A percentile compares a stretch with the other conserved stretches of the same genome.
Evolutionary conservation across 2,113 vertebrate species (phyloP).

Genomic region (Pollachius pollachius): DNA sequence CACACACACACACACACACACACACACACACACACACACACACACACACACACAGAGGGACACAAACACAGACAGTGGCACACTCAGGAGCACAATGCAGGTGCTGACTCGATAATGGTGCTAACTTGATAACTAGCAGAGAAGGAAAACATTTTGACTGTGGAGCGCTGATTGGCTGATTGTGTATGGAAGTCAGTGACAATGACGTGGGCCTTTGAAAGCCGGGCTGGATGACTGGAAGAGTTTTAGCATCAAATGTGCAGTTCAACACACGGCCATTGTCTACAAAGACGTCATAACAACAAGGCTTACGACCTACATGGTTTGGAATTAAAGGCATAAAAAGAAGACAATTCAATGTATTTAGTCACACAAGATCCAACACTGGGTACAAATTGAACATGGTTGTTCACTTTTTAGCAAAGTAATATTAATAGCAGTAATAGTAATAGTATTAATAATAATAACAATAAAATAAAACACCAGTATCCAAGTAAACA

Average conservation of each 20-base stretch:
- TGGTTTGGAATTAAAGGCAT: too few relatives aligned
- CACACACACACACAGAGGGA: slow-evolving; percentile 20
- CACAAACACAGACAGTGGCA: slow-evolving; percentile 29
- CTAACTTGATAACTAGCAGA: slow-evolving; percentile 46
- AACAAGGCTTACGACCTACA: not conserved
- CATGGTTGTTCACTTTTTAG: too few relatives aligned
- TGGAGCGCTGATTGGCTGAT: slow-evolving; percentile 11
- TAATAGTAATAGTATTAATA: too few relatives aligned
- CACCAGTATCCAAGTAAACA: too few relatives aligned
- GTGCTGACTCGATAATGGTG: slow-evolving; percentile 58
- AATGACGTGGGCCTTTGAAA: not conserved
- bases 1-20: slow-evolving; percentile 48
- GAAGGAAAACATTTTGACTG: slow-evolving; percentile 13
- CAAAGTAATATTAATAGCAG: too few relatives aligned
- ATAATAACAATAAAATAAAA: too few relatives aligned
- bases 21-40: slow-evolving; percentile 33
- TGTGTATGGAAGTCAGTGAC: not conserved
- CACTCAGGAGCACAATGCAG: slow-evolving; percentile 36
- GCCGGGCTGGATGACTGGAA: not conserved
- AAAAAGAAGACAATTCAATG: too few relatives aligned
- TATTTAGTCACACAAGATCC: too few relatives aligned
- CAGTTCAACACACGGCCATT: not conserved
- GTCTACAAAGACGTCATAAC: not conserved
- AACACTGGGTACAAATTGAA: too few relatives aligned
- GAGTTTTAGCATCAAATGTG: not conserved